A percentile compares a stretch with the other conserved stretches of the same genome.
phyloP scores from a whole-genome alignment of 2,888 invertebrate species.

The Yponomeuta sedellus region DNA sequence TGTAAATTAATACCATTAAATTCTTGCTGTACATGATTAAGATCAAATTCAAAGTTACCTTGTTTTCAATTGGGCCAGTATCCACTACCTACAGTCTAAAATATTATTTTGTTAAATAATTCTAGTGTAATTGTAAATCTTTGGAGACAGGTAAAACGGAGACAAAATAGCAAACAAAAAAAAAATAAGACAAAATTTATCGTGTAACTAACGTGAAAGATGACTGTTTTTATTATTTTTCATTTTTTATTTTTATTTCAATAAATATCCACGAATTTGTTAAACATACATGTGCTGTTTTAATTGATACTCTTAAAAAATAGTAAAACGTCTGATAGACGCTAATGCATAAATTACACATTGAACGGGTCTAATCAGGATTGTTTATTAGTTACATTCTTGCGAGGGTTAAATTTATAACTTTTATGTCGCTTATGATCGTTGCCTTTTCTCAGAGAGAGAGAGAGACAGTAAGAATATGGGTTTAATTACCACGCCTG shows the following conservation, averaged over 20 bases:
- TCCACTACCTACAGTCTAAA: conserved; percentile 19
- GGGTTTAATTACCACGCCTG: too few relatives aligned
- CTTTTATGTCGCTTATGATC: too few relatives aligned
- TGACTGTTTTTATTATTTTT: conserved; percentile 77
- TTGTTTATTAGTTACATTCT: too few relatives aligned
- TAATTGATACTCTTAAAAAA: conserved; percentile 30
- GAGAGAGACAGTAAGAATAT: too few relatives aligned
- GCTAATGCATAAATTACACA: not conserved
- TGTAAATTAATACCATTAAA: not conserved
- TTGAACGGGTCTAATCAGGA: not conserved
- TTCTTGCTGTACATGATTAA: not conserved
- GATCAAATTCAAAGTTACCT: not conserved
- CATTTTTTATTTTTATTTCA: conserved; percentile 77
- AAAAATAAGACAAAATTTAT: conserved; percentile 73
- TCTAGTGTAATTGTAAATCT: conserved; percentile 8
- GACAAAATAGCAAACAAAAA: conserved; percentile 60
- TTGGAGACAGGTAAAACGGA: conserved; percentile 38
- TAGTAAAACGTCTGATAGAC: not conserved
- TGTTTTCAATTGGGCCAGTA: conserved; percentile 17
- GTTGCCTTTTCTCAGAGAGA: too few relatives aligned
- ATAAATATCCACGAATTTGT: conserved; percentile 76
- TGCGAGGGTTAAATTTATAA: too few relatives aligned
- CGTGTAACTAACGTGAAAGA: conserved; percentile 71
- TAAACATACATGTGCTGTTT: conserved; percentile 58
- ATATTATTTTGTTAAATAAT: not conserved